Percentiles rank a stretch among this genome's conserved stretches.
These are phyloP conservation scores for Anthopleura sola DNA, from an alignment of 64 coral and sea anemone species.

Conservation along the genomic window DNA sequence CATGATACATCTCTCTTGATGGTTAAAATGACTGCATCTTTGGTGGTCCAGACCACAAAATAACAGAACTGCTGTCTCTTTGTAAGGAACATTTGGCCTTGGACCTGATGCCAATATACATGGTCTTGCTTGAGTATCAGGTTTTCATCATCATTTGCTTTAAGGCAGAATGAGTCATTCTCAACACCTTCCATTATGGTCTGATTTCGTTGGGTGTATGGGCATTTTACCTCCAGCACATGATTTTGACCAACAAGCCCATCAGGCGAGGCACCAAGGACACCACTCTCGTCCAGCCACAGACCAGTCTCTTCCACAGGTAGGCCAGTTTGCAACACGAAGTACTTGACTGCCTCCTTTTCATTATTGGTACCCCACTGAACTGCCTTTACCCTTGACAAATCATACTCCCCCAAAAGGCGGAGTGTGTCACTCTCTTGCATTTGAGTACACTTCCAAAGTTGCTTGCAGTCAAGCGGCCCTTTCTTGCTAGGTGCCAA, in stretches of 20 bases:
- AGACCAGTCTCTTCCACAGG: constrained; percentile 23
- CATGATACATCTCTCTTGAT: background rate
- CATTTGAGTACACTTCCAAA: constrained; percentile 11
- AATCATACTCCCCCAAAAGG: constrained; percentile 24
- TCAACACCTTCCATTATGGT: constrained; percentile 24
- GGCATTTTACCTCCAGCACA: constrained; percentile 34
- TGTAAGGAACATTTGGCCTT: background rate
- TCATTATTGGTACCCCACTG: constrained; percentile 39
- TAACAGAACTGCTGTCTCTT: background rate
- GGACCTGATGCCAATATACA: background rate
- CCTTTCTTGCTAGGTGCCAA: constrained; percentile 22
- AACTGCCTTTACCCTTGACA: constrained; percentile 27
- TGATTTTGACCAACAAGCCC: constrained; percentile 19
- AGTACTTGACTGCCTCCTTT: constrained; percentile 8
- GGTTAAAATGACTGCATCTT: background rate
- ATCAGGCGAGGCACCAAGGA: constrained; percentile 39
- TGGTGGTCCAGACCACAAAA: constrained; percentile 1
- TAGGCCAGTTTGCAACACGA: background rate
- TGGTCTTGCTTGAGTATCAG: constrained; percentile 1
- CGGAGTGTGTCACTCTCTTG: constrained; percentile 23
- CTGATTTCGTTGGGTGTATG: constrained; percentile 13
- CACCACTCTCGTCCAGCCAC: constrained; percentile 14
- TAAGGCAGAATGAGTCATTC: constrained; percentile 18
- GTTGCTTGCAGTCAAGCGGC: constrained; percentile 17
- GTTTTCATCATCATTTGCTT: background rate